Evolutionary conservation across 2,797 vertebrate species (phyloP).

Genomic region (Micrastur ruficollis): DNA sequence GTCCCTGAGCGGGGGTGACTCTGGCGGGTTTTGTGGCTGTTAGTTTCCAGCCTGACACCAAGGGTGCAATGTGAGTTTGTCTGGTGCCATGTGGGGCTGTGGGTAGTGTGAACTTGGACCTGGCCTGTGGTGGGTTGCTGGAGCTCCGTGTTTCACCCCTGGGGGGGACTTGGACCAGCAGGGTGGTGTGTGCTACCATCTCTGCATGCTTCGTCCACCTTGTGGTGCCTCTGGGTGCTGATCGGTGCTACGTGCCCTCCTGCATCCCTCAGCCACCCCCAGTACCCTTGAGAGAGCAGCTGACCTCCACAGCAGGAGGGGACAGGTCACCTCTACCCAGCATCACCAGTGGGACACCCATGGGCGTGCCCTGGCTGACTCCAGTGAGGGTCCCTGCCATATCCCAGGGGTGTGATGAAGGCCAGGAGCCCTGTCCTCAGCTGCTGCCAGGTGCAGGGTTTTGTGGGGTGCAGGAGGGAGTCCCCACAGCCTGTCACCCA

Average conservation of each 20-base stretch:
- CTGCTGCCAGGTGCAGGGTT: too few species aligned
- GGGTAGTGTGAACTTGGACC: not conserved
- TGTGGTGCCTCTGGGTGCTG: not conserved
- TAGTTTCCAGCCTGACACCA: not conserved
- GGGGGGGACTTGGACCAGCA: too few species aligned
- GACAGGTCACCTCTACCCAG: not conserved
- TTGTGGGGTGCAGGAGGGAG: not conserved
- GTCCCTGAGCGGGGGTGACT: not conserved
- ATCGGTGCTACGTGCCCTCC: not conserved
- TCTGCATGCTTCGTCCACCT: too few species aligned
- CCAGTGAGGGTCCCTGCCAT: not conserved
- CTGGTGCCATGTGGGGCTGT: rapidly evolving
- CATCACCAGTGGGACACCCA: not conserved
- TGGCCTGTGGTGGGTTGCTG: not conserved
- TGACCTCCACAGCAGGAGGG: not conserved
- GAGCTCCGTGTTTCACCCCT: too few species aligned
- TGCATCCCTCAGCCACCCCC: not conserved
- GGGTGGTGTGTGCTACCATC: not conserved
- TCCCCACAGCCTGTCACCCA: rapidly evolving
- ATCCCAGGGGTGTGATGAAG: too few species aligned
- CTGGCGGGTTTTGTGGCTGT: not conserved
- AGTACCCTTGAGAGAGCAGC: not conserved
- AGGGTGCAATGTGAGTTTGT: not conserved
- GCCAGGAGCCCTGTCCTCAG: rapidly evolving
- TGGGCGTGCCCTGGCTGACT: not conserved